Base-by-base conservation (phyloP, 2,797 vertebrate species). In the Danio kyathit region DNA sequence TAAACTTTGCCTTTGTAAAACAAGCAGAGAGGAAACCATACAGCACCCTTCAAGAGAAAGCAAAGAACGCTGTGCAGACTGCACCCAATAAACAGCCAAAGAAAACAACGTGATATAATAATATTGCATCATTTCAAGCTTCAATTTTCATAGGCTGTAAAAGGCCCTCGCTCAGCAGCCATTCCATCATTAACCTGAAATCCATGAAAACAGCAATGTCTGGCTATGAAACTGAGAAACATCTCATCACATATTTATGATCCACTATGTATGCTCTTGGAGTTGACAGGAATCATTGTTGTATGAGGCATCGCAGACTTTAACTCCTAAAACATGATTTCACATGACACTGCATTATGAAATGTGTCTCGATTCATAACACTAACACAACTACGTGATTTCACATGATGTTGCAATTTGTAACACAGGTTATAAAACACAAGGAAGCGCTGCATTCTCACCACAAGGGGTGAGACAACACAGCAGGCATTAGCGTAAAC, bases 211-310 rank as follows among this genome's bases (percentile, higher is more conserved):
- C 49, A 46, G 51, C 49, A 54, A 44, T 21, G 41, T 43, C 67
- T 57, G 51, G 8, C 16, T 56, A 43, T 17, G 51, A 77, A 43
- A 59, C 12, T 12, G 21, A 14, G 8, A 52, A 51, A 10, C 46
- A 78, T 56, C 43, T 72, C 49, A 74, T 74, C 67, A 73, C 17
- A 17, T 38, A 65, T 82, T 60, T 80, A 80, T 44, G 66, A 69
- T 21, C 46, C 59, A 63, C 76, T 72, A 19, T 85, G 43, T 57
- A 41, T 72, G 52, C 38, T 49, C 49, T 66, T 46, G 51, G 56
- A 38, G 16, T 52, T 17, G 57, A 2, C 7, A 40, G 2, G 54
- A 70, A 57, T 41, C n/a, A 51, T 21, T 64, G 12, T 49, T 51
- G 5, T 11, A 52, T 49, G 6, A 56, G 40, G 17, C 14, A 8